phyloP scores from a whole-genome alignment of 53 echinoderm and acorn worm species.

The Luidia sarsii region DNA sequence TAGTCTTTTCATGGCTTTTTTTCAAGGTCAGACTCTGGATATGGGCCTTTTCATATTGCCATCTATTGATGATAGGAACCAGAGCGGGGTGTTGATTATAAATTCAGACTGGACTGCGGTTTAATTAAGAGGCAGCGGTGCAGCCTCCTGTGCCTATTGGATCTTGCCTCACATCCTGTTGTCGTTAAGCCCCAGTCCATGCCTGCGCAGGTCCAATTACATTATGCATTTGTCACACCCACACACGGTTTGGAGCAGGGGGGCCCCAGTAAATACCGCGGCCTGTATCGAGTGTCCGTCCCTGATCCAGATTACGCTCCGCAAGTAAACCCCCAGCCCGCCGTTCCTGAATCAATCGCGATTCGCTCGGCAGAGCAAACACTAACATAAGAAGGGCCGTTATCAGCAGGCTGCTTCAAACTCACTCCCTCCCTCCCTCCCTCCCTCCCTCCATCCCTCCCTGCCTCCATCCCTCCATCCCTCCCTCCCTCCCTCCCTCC shows the following conservation, averaged over 20 bases:
- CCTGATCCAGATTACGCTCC: constrained; percentile 53
- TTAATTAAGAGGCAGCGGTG: too few relatives aligned
- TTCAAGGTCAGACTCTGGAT: too few relatives aligned
- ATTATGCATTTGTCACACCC: constrained; percentile 45
- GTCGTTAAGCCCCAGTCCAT: not conserved
- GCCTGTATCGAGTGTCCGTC: constrained; percentile 29
- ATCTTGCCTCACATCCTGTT: constrained; percentile 14
- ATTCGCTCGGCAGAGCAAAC: constrained; percentile 52
- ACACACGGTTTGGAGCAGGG: constrained; percentile 28
- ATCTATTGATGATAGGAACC: too few relatives aligned
- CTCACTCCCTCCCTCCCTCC: constrained; percentile 2
- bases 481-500: not conserved
- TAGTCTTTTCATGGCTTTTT: too few relatives aligned
- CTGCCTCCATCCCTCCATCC: not conserved
- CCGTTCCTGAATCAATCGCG: constrained; percentile 49
- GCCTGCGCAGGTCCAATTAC: constrained; percentile 21
- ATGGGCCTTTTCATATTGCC: too few relatives aligned
- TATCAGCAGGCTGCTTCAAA: constrained; percentile 13
- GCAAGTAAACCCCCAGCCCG: constrained; percentile 32
- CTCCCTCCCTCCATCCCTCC: not conserved
- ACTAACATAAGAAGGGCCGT: constrained; percentile 40
- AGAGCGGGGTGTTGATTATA: too few relatives aligned
- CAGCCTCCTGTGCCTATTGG: too few relatives aligned
- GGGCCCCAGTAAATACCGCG: constrained; percentile 13
- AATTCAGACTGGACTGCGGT: too few relatives aligned